Evolutionary conservation across 2,888 invertebrate genomes (phyloP).

Genomic region (Noctua fimbriata): DNA sequence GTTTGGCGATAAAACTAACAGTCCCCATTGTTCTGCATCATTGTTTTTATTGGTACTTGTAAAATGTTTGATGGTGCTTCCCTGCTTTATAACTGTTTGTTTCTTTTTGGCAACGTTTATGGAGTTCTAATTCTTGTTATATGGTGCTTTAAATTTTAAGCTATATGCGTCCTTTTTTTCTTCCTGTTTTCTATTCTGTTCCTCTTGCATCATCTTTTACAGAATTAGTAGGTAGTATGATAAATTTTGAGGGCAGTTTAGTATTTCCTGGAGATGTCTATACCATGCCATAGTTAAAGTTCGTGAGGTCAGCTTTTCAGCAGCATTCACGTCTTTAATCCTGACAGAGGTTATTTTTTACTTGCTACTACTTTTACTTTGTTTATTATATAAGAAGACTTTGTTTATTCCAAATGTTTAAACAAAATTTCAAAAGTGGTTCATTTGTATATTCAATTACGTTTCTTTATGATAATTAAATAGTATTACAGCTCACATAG

Average conservation of each 20-base stretch:
- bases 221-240: background rate
- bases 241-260: background rate
- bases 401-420: background rate
- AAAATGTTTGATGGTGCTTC: constrained; percentile 74
- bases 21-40: constrained; percentile 78
- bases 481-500: constrained; percentile 25
- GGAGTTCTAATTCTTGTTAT: constrained; percentile 40
- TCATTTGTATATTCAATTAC: background rate
- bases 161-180: background rate
- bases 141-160: constrained; percentile 29
- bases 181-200: background rate
- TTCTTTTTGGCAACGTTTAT: constrained; percentile 61
- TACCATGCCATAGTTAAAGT: background rate
- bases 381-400: too few relatives aligned
- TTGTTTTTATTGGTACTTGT: constrained; percentile 82
- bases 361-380: background rate
- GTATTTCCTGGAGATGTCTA: background rate
- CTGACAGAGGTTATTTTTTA: background rate
- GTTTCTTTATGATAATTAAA: background rate
- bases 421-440: background rate
- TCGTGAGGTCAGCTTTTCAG: background rate
- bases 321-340: background rate
- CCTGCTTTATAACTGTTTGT: constrained; percentile 59
- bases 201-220: background rate
- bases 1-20: constrained; percentile 80